Evolutionary conservation across 2,113 vertebrate species (phyloP).

Genomic region (Antennarius striatus): DNA sequence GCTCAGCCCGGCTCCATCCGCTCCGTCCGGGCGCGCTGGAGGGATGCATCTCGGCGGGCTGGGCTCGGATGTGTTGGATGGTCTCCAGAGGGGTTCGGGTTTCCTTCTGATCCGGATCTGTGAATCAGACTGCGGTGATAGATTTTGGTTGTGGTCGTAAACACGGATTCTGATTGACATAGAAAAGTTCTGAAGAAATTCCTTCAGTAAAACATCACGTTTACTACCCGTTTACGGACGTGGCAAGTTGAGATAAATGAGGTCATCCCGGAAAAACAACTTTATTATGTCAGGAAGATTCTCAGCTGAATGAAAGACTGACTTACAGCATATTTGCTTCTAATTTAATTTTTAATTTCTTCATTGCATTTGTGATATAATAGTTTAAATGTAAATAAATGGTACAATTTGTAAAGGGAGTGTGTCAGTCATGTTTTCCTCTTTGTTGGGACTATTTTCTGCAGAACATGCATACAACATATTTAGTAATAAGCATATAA

Average conservation of each 20-base stretch:
- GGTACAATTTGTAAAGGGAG: not conserved
- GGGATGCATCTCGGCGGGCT: no score
- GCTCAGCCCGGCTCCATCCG: not conserved
- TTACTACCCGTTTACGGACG: not conserved
- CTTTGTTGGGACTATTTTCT: not conserved
- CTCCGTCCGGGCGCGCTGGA: no score
- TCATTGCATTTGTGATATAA: accelerated
- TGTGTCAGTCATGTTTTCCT: not conserved
- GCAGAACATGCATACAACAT: no score
- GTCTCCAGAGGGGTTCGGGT: no score
- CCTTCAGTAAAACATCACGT: not conserved
- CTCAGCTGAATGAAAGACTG: not conserved
- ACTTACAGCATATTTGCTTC: accelerated
- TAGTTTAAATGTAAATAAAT: not conserved
- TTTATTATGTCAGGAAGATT: not conserved
- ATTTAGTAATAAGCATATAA: no score
- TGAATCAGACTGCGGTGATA: no score
- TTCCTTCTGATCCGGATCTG: no score
- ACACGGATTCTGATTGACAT: not conserved
- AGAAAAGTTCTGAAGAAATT: not conserved
- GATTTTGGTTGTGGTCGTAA: no score
- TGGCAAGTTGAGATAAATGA: not conserved
- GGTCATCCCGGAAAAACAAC: not conserved
- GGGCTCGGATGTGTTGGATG: no score
- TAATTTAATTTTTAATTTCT: accelerated